Conservation (phyloP, 2,888 invertebrate species). For the Xestia ashworthii region DNA sequence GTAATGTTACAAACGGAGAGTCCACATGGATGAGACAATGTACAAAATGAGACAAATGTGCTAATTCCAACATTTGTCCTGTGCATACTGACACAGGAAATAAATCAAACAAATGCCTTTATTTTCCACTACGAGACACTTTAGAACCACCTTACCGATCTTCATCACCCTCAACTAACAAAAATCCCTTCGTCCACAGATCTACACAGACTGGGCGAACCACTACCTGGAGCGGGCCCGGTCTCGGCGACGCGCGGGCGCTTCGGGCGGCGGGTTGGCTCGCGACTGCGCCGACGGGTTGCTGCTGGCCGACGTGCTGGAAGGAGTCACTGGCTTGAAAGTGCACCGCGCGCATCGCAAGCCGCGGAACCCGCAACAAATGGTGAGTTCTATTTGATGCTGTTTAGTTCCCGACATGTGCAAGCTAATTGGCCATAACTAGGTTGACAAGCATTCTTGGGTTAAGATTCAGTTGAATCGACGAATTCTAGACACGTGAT, state of each 20-base stretch:
- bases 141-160: neutral
- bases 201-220: constrained; percentile 99
- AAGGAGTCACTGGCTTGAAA: constrained; percentile 96
- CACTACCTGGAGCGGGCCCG: constrained; percentile 98
- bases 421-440: neutral
- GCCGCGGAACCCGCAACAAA: constrained; percentile 97
- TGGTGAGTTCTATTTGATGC: constrained; percentile 92
- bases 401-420: neutral
- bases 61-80: neutral
- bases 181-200: constrained; percentile 91
- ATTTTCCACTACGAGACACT: neutral
- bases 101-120: no score
- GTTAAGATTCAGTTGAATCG: neutral
- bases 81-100: neutral
- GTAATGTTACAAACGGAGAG: neutral
- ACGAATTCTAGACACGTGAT: neutral
- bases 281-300: constrained; percentile 98
- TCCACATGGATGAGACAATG: neutral
- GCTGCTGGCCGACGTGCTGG: constrained; percentile 97
- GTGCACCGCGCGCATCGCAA: constrained; percentile 94
- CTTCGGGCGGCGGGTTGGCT: constrained; percentile 93
- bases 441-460: neutral
- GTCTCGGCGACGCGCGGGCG: constrained; percentile 95
- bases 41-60: neutral
- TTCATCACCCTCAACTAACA: neutral